phyloP scores from a whole-genome alignment of 2,113 vertebrate genomes.

The Genyomyrus donnyi region DNA sequence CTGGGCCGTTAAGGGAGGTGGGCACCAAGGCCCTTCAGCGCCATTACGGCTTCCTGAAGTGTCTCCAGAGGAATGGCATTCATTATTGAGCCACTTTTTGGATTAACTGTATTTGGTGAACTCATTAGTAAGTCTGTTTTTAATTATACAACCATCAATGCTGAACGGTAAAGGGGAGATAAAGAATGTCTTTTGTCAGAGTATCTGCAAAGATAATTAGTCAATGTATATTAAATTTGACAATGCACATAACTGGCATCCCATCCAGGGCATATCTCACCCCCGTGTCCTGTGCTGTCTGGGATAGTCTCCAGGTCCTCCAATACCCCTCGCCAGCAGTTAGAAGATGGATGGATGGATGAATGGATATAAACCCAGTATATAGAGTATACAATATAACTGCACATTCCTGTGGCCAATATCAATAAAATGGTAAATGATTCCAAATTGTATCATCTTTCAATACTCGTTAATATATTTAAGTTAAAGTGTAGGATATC shows the following conservation, averaged over 20 bases:
- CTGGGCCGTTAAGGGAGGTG: neutral
- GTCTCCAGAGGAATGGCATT: neutral
- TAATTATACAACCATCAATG: constrained; percentile 7
- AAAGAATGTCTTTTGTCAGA: neutral
- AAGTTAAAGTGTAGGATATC: neutral
- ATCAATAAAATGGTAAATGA: neutral
- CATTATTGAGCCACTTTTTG: neutral
- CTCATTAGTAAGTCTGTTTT: neutral
- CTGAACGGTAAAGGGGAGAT: neutral
- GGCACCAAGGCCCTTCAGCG: neutral
- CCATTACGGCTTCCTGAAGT: neutral
- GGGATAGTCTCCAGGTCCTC: neutral
- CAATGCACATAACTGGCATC: neutral
- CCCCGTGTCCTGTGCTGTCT: neutral
- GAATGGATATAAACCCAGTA: neutral
- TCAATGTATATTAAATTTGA: neutral
- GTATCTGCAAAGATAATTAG: constrained; percentile 15
- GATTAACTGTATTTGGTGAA: constrained; percentile 4
- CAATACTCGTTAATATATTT: neutral
- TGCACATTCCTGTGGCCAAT: neutral
- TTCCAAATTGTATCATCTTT: neutral
- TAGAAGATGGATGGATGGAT: neutral
- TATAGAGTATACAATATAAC: neutral
- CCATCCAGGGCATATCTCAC: neutral
- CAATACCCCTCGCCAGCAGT: neutral